Percentiles rank a stretch among this genome's conserved stretches.
Evolutionary conservation across 1,140 invertebrate genomes (phyloP).

Genomic region (Delia radicum): DNA sequence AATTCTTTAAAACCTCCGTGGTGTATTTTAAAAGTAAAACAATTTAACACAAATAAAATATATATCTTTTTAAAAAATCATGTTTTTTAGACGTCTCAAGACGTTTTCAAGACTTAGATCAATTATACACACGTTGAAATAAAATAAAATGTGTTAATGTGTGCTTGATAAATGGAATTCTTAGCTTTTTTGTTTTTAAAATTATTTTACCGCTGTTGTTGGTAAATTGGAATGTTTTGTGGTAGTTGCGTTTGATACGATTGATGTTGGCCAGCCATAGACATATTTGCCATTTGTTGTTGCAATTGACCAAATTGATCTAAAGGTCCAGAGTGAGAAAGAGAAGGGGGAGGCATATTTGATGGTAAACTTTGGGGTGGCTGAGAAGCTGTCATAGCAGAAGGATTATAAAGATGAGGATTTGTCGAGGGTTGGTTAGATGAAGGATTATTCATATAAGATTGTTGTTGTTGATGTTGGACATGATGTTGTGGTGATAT

Average conservation of each 20-base stretch:
- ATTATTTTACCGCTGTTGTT: constrained; percentile 53
- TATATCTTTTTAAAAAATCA: too few relatives aligned
- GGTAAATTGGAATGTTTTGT: constrained; percentile 55
- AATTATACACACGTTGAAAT: too few relatives aligned
- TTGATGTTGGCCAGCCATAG: constrained; percentile 33
- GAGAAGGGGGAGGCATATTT: constrained; percentile 19
- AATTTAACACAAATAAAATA: too few relatives aligned
- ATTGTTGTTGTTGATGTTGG: constrained; percentile 21
- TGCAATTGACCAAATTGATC: constrained; percentile 48
- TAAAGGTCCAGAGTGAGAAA: constrained; percentile 14
- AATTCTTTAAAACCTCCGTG: too few relatives aligned
- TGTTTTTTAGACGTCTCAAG: too few relatives aligned
- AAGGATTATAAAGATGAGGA: not conserved
- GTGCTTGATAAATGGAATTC: too few relatives aligned
- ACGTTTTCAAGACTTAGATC: too few relatives aligned
- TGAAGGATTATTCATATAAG: not conserved
- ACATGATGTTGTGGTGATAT: constrained; percentile 42
- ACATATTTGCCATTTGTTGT: constrained; percentile 49
- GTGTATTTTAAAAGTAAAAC: too few relatives aligned
- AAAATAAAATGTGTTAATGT: too few relatives aligned
- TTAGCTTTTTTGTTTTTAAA: too few relatives aligned
- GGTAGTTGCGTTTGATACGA: constrained; percentile 38
- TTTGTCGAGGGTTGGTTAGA: constrained; percentile 26
- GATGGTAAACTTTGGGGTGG: constrained; percentile 31
- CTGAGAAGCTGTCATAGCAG: constrained; percentile 26